Evolutionary conservation across 2,888 invertebrate species (phyloP), one percentile per base, ranked within the genome.

Genomic region (Mamestra brassicae): DNA sequence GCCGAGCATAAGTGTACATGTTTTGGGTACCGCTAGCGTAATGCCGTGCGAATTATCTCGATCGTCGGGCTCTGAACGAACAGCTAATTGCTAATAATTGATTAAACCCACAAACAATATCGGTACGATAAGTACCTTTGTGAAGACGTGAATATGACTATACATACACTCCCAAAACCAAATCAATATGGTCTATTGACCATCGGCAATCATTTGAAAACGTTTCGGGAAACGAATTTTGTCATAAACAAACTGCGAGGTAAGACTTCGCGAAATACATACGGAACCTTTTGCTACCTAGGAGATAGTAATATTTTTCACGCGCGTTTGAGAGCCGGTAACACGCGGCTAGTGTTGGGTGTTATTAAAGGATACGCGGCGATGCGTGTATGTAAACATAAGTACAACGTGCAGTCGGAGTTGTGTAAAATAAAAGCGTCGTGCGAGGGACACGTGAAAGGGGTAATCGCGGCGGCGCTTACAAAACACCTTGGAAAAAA

Each of bases 381-480:
- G 89, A 83, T 85, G 88, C 52, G 50, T 11, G 79, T 87, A 90
- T 89, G 92, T 90, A 92, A 91, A 91, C 8, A 54, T 8, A 34
- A 26, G 61, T 45, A 62, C 45, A 13, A n/a, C 42, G 42, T 75
- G 81, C 76, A 80, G 76, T 71, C 74, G 80, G 63, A 70, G 60
- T 64, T 42, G 78, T 79, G 93, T 93, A 93, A 94, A 94, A 94
- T 94, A 95, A 94, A 94, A 93, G 93, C 91, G 88, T 90, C 85
- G 88, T 88, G 90, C 90, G 89, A 73, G 67, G 65, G 63, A 60
- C 63, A 50, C 69, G 68, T 78, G 76, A 81, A 92, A 94, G 94
- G 92, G 94, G 94, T 94, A 95, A 95, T 95, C 93, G 94, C 92
- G 92, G 92, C 90, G 89, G 87, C 88, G 89, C 87, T 89, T 83